Percentiles rank a stretch among this genome's conserved stretches.
phyloP scores from a whole-genome alignment of 2,113 vertebrate genomes.

The Hiodon alosoides region DNA sequence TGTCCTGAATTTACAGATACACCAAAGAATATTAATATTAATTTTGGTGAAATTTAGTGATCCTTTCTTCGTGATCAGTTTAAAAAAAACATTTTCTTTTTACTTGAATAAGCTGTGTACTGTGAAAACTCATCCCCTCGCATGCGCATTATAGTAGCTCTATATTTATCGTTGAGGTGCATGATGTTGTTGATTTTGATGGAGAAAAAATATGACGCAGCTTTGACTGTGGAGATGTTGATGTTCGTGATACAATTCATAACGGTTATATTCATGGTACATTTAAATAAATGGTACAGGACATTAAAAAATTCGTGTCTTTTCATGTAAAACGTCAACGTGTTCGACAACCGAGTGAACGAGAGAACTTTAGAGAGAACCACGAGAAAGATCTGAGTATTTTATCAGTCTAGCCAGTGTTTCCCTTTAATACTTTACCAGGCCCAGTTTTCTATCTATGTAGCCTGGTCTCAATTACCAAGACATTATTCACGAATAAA shows the following conservation, averaged over 20 bases:
- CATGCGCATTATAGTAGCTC: constrained; percentile 74
- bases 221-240: constrained; percentile 55
- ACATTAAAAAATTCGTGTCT: constrained; percentile 42
- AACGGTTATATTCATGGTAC: constrained; percentile 47
- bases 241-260: constrained; percentile 57
- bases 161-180: constrained; percentile 76
- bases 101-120: constrained; percentile 91
- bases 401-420: neutral
- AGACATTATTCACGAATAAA: no score
- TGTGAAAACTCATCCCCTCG: constrained; percentile 78
- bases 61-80: constrained; percentile 76
- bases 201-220: constrained; percentile 47
- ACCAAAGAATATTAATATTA: constrained; percentile 93
- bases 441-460: no score
- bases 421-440: no score
- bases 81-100: constrained; percentile 67
- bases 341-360: neutral
- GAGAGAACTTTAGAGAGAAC: neutral
- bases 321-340: constrained; percentile 21
- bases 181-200: constrained; percentile 74
- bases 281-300: constrained; percentile 51
- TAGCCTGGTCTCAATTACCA: no score
- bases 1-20: constrained; percentile 81
- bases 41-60: constrained; percentile 85
- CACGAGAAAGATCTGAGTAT: neutral